Evolutionary conservation across 64 coral and sea anemone species (phyloP).

Genomic region (Porites lutea): DNA sequence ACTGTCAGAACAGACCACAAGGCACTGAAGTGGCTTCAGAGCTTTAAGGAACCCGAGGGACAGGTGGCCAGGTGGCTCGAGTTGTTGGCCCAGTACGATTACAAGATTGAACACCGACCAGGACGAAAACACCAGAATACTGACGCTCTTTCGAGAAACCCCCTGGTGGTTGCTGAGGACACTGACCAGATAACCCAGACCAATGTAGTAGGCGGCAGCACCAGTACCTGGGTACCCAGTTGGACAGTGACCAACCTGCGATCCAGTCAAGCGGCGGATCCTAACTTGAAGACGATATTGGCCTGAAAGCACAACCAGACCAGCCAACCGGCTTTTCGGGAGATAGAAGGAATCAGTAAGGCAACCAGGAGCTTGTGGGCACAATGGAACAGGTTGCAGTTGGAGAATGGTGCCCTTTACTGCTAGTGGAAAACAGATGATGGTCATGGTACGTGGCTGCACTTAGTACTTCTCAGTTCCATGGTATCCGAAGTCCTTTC

Average conservation of each 20-base stretch:
- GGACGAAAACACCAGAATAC: conserved; percentile 50
- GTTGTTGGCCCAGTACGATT: conserved; percentile 20
- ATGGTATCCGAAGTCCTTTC: background rate
- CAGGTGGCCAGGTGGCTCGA: conserved; percentile 11
- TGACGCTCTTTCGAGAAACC: conserved; percentile 15
- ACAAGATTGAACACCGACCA: conserved; percentile 26
- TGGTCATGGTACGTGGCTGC: background rate
- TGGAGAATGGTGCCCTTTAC: background rate
- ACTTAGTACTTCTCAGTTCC: background rate
- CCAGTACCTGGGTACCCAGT: background rate
- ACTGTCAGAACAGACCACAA: conserved; percentile 45
- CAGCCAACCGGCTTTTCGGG: too few relatives aligned
- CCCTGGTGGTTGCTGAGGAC: background rate
- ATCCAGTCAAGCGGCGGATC: too few relatives aligned
- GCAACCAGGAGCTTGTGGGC: too few relatives aligned
- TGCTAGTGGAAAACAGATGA: background rate
- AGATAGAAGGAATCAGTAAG: too few relatives aligned
- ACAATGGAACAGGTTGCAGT: too few relatives aligned
- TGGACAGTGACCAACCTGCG: too few relatives aligned
- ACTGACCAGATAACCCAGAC: background rate
- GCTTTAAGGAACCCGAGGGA: conserved; percentile 39
- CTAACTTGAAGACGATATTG: too few relatives aligned
- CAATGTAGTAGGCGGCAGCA: background rate
- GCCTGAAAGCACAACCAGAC: too few relatives aligned
- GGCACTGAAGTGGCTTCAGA: conserved; percentile 50